A percentile compares a stretch with the other conserved stretches of the same genome.
phyloP scores from a whole-genome alignment of 1,140 invertebrate species.

The Pogonus chalceus region DNA sequence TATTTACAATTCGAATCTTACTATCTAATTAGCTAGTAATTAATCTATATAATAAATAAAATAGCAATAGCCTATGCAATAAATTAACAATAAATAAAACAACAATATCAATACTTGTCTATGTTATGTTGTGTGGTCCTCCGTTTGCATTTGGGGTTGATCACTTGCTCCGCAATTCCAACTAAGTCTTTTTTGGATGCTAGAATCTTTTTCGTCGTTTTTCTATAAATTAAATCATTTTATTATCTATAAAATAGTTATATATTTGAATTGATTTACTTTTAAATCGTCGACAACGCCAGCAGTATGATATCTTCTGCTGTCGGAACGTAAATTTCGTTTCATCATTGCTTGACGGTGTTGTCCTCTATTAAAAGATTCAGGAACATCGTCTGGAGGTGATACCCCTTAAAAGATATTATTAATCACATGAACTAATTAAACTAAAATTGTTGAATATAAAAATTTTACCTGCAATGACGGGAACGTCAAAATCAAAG shows the following conservation, averaged over 20 bases:
- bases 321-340: slow-evolving; percentile 40
- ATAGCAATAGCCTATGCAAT: neutral
- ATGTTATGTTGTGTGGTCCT: slow-evolving; percentile 3
- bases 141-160: neutral
- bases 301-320: slow-evolving; percentile 49
- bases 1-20: neutral
- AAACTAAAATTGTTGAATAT: neutral
- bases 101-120: neutral
- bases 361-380: slow-evolving; percentile 31
- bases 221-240: slow-evolving; percentile 32
- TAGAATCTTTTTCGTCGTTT: slow-evolving; percentile 42
- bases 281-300: slow-evolving; percentile 57
- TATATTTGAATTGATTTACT: slow-evolving; percentile 29
- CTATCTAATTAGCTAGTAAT: neutral
- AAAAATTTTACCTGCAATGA: slow-evolving; percentile 32
- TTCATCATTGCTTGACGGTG: slow-evolving; percentile 35
- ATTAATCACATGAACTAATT: neutral
- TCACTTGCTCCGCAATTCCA: slow-evolving; percentile 45
- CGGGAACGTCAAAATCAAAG: slow-evolving; percentile 37
- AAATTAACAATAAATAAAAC: slow-evolving; percentile 5
- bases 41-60: neutral
- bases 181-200: slow-evolving; percentile 54
- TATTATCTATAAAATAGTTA: neutral
- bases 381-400: slow-evolving; percentile 25
- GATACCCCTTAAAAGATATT: slow-evolving; percentile 3